phyloP scores from a whole-genome alignment of 2,113 vertebrate species.

The Taurulus bubalis region DNA sequence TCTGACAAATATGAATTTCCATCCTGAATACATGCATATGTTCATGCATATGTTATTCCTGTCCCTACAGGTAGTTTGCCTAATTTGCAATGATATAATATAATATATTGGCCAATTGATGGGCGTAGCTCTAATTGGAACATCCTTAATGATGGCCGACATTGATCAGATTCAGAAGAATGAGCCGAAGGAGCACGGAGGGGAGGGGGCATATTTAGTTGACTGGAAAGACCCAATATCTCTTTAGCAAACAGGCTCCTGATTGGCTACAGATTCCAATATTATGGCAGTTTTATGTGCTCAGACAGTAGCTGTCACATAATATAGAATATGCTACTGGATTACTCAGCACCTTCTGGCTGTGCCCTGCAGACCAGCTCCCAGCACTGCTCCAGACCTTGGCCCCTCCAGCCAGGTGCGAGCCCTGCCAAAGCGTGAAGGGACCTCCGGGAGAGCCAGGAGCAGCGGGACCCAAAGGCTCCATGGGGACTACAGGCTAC shows the following conservation, averaged over 20 bases:
- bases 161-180: not conserved
- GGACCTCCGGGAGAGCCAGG: conserved; percentile 81
- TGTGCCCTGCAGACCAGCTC: conserved; percentile 77
- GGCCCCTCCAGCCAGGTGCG: conserved; percentile 64
- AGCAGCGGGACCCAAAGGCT: conserved; percentile 79
- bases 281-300: not conserved
- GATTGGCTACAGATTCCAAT: not conserved
- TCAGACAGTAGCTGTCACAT: not conserved
- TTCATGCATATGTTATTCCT: not conserved
- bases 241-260: not conserved
- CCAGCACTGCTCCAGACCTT: conserved; percentile 81
- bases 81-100: not conserved
- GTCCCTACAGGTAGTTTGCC: not conserved
- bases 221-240: not conserved
- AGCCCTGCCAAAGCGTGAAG: conserved; percentile 76
- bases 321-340: not conserved
- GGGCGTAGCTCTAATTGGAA: not conserved
- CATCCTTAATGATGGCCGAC: not conserved
- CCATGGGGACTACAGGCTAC: conserved; percentile 79
- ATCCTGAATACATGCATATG: not conserved
- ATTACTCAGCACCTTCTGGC: conserved; percentile 6
- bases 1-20: not conserved
- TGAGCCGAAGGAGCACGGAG: not conserved
- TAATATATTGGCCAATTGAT: not conserved
- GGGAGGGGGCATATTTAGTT: not conserved